Evolutionary conservation across 2,888 invertebrate species (phyloP).

Genomic region (Ceraclea dissimilis): DNA sequence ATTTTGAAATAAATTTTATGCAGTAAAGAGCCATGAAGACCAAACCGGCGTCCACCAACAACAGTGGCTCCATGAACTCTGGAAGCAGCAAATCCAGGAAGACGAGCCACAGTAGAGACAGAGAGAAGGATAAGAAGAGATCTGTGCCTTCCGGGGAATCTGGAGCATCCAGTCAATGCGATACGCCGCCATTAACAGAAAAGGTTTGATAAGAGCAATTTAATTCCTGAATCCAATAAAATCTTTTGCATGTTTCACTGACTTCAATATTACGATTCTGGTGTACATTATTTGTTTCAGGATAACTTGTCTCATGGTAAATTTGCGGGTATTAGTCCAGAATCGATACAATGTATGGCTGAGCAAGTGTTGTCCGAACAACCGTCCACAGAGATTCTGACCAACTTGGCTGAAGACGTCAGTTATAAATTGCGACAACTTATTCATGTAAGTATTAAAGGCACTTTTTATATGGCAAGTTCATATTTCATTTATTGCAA

Average conservation of each 20-base stretch:
- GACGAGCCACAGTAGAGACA: slow-evolving; percentile 19
- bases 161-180: slow-evolving; percentile 45
- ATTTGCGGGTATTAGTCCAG: slow-evolving; percentile 43
- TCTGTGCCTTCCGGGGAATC: slow-evolving; percentile 36
- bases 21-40: slow-evolving; percentile 23
- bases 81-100: slow-evolving; percentile 18
- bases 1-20: too few species aligned
- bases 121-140: slow-evolving; percentile 19
- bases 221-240: background rate
- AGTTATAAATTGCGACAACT: slow-evolving; percentile 46
- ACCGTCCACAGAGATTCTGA: slow-evolving; percentile 39
- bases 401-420: slow-evolving; percentile 45
- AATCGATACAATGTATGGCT: slow-evolving; percentile 42
- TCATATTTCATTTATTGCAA: too few species aligned
- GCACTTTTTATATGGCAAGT: too few species aligned
- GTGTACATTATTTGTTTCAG: slow-evolving; percentile 5
- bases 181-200: slow-evolving; percentile 42
- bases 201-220: slow-evolving; percentile 33
- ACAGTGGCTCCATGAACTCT: slow-evolving; percentile 11
- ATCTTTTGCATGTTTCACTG: background rate
- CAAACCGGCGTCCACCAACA: slow-evolving; percentile 16
- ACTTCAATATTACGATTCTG: too few species aligned
- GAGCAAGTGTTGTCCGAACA: slow-evolving; percentile 40
- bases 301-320: slow-evolving; percentile 38
- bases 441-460: slow-evolving; percentile 45